These are phyloP conservation scores for Perccottus glenii DNA, from an alignment of 2,113 vertebrate genomes.

Conservation along the genomic window DNA sequence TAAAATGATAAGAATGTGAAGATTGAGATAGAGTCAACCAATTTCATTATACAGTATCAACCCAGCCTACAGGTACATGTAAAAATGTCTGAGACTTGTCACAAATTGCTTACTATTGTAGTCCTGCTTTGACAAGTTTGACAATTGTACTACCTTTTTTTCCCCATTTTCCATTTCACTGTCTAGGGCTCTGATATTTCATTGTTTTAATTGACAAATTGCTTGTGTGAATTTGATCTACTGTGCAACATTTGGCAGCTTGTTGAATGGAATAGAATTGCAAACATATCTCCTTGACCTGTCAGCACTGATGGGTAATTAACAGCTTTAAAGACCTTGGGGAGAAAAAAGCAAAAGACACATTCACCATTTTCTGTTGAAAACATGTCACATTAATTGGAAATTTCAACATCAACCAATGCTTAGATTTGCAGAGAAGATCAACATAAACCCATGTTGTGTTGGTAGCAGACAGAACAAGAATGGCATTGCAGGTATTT, in stretches of 20 bases:
- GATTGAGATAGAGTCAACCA: no score
- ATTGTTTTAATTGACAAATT: constrained; percentile 13
- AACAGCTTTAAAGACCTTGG: constrained; percentile 48
- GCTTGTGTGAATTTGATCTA: constrained; percentile 16
- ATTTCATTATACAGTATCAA: no score
- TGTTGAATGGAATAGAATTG: constrained; percentile 28
- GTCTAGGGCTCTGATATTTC: constrained; percentile 4
- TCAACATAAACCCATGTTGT: constrained; percentile 40
- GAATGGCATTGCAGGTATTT: constrained; percentile 33
- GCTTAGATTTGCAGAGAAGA: constrained; percentile 37
- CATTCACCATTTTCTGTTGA: constrained; percentile 53
- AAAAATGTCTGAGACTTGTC: background rate
- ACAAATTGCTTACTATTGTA: constrained; percentile 1
- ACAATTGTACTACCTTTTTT: constrained; percentile 17
- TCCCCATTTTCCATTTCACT: constrained; percentile 2
- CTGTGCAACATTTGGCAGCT: constrained; percentile 37
- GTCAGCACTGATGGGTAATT: constrained; percentile 64
- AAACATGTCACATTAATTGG: constrained; percentile 65
- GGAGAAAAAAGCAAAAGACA: constrained; percentile 37
- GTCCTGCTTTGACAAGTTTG: constrained; percentile 12
- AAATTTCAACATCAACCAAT: constrained; percentile 57
- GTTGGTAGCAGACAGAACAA: constrained; percentile 64
- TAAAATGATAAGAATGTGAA: background rate
- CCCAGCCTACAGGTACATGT: background rate
- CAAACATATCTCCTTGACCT: constrained; percentile 54